Evolutionary conservation across 2,797 vertebrate genomes (phyloP), one percentile per base, ranked within the genome.

Genomic region (Galaxias olidus): DNA sequence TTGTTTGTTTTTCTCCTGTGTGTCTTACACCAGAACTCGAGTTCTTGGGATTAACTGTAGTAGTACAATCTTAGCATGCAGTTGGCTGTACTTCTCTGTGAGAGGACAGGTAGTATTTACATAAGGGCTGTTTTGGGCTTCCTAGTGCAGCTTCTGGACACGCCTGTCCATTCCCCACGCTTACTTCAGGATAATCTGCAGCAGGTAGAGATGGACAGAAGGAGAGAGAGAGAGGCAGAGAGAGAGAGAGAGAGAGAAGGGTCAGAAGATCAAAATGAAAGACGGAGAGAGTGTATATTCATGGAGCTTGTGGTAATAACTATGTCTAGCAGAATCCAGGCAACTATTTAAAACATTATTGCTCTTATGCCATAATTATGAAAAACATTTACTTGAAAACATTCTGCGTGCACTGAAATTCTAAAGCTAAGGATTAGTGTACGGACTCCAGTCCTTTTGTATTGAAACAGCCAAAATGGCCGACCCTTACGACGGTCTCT

Each of bases 161-260:
- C 92, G 95, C 94, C 65, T 69, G 86, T 88, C 90, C 93, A 8
- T 89, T 95, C 84, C 93, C 90, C 92, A 86, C 58, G 30, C 80
- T 93, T 95, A 98, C 91, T 99, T 99, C 96, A 99, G 95, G 92
- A 98, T 98, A 90, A 99, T 98, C 97, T 99, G 94, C 82, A 30
- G 82, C 85, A 79, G 69, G 89, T 78, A 87, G 41, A 76, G 8
- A 63, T 1, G 13, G 47, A 17, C 9, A 10, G 59, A 30, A 7
- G 10, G 55, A 15, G 40, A 43, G 13, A 15, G 59, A 18, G 40
- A 69, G 54, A 42, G 48, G 50, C 9, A 46, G 18, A 44, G 9
- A 49, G n/a, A 51, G 51, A 61, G 44, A 53, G 54, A 12, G 47
- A 59, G 15, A 20, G 63, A 75, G 20, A 68, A 51, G 53, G 6